phyloP scores from a whole-genome alignment of 2,797 vertebrate species.

The Sebastiscus tertius region DNA sequence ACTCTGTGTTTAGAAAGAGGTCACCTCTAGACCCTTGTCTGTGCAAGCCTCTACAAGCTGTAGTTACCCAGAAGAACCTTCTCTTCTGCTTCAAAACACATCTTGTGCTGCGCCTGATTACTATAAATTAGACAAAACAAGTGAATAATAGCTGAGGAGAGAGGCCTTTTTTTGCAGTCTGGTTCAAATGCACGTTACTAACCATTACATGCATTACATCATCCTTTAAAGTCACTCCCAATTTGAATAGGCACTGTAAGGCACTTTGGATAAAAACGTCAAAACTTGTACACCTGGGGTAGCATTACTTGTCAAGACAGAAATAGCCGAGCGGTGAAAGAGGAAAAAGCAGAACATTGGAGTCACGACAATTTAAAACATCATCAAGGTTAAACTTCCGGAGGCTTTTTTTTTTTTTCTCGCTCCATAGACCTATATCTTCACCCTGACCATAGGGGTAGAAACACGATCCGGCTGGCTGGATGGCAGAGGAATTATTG shows the following conservation, averaged over 20 bases:
- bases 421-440: constrained; percentile 23
- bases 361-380: constrained; percentile 32
- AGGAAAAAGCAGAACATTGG: constrained; percentile 13
- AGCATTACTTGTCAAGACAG: constrained; percentile 6
- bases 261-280: not conserved
- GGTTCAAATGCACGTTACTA: not conserved
- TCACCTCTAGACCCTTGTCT: not conserved
- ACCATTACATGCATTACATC: not conserved
- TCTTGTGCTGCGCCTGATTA: not conserved
- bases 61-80: not conserved
- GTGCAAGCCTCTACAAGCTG: not conserved
- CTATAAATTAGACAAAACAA: not conserved
- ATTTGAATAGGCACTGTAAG: not conserved
- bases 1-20: not conserved
- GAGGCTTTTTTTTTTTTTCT: constrained; percentile 18
- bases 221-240: not conserved
- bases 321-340: constrained; percentile 24
- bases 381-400: constrained; percentile 16
- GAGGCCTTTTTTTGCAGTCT: not conserved
- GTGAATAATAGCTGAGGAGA: not conserved
- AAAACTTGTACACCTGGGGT: not conserved
- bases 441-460: constrained; percentile 20
- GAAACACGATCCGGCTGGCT: constrained; percentile 37
- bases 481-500: constrained; percentile 47
- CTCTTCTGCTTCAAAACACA: not conserved